Percentiles rank a stretch among this genome's conserved stretches.
phyloP scores from a whole-genome alignment of 2,888 invertebrate species.

The Scaptomyza reducta region DNA sequence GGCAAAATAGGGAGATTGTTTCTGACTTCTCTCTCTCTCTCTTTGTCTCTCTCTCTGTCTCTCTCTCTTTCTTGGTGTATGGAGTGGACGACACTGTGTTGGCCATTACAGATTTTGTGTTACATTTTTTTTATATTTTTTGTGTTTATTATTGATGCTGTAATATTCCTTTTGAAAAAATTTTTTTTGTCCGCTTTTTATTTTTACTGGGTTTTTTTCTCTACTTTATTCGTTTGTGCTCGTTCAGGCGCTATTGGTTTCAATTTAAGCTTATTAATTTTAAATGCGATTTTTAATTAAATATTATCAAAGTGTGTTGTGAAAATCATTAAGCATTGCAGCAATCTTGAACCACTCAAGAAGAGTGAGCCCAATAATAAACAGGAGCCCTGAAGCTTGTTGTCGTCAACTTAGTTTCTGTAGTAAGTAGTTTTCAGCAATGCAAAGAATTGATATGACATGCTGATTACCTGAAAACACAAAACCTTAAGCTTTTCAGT shows the following conservation, averaged over 20 bases:
- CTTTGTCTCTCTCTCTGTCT: not conserved
- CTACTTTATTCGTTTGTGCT: slow-evolving; percentile 43
- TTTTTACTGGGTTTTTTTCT: slow-evolving; percentile 21
- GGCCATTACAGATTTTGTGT: slow-evolving; percentile 40
- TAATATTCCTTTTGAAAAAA: slow-evolving; percentile 74
- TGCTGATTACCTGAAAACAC: slow-evolving; percentile 68
- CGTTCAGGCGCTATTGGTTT: slow-evolving; percentile 69
- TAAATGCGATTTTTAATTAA: slow-evolving; percentile 76
- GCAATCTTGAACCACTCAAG: too few species aligned
- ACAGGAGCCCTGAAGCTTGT: too few species aligned
- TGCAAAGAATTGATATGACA: slow-evolving; percentile 80
- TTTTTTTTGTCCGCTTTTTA: slow-evolving; percentile 51
- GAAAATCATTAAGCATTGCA: slow-evolving; percentile 47
- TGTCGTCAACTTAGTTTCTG: slow-evolving; percentile 23
- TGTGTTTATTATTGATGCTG: slow-evolving; percentile 58
- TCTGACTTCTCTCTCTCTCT: not conserved
- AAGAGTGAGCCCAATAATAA: too few species aligned
- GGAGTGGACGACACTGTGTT: slow-evolving; percentile 28
- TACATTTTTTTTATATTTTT: slow-evolving; percentile 41
- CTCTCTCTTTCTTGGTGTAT: not conserved
- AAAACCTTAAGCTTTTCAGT: not conserved
- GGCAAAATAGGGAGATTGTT: slow-evolving; percentile 13
- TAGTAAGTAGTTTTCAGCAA: slow-evolving; percentile 65
- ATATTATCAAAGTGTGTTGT: slow-evolving; percentile 66
- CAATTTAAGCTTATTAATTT: slow-evolving; percentile 78